Conservation (phyloP, 2,113 vertebrate species). For the Himantopus leucocephalus region DNA sequence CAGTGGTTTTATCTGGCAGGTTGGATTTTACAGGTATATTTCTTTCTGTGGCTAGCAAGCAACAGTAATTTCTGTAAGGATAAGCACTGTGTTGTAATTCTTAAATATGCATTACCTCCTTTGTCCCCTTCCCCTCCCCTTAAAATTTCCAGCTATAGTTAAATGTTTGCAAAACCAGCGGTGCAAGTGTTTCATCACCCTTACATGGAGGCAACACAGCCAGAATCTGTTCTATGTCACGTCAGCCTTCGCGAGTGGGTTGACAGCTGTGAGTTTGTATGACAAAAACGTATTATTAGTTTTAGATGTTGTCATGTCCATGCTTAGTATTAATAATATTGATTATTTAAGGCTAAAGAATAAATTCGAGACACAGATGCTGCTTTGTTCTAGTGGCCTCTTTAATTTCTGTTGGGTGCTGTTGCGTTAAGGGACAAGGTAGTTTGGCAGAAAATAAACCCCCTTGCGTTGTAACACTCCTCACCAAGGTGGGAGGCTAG, state of each 20-base stretch:
- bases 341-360: neutral
- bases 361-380: neutral
- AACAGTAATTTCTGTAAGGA: neutral
- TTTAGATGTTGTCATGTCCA: neutral
- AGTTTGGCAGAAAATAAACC: no score
- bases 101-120: neutral
- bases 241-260: neutral
- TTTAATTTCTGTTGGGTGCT: neutral
- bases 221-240: neutral
- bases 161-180: neutral
- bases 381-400: neutral
- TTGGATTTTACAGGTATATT: neutral
- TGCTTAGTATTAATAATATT: neutral
- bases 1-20: neutral
- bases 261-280: neutral
- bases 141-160: neutral
- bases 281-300: neutral
- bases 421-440: no score
- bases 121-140: fast-evolving
- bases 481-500: no score
- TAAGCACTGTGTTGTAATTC: neutral
- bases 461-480: no score
- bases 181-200: neutral
- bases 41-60: neutral
- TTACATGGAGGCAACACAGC: neutral